Evolutionary conservation across 1,140 invertebrate species (phyloP), one percentile per base, ranked within the genome.

Genomic region (Thrips palmi): DNA sequence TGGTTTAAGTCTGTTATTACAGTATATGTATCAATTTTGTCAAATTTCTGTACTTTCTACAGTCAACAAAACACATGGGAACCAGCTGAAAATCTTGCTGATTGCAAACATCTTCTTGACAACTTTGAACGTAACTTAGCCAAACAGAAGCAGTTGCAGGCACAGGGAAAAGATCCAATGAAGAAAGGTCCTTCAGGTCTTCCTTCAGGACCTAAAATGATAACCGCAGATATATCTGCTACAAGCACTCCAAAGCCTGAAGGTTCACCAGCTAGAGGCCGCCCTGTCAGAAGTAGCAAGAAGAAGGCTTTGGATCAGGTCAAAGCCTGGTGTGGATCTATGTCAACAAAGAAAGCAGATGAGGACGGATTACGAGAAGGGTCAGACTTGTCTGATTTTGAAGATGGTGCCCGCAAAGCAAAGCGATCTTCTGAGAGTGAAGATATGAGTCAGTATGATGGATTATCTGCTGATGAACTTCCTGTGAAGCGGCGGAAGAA

Each of bases 61-160:
- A 74, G 71, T 49, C 73, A 78, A 40, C 65, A 73, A 38, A 81
- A 78, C 53, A 80, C 78, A 10, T 85, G 80, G 80, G 80, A 85
- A 51, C 73, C 78, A 2, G 64, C 69, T 14, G 66, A 73, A 29
- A 72, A 77, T 49, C 66, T 84, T 42, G 64, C 70, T 27, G 70
- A 71, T 5, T 83, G 79, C 49, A 75, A 78, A 50, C 65, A 70
- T 50, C 53, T 82, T 17, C 52, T 84, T 15, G 76, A 84, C 39
- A 75, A 77, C 33, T 85, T 83, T 51, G 79, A 85, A 54, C 72
- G 74, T 45, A 76, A 77, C 50, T 55, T 81, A 10, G 74, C 74
- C 1, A 67, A 74, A 5, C 74, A 80, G 47, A 79, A 79, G 51
- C 71, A 77, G 40, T n/a, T n/a, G n/a, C 7, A 27, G 20, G 15